A percentile compares a stretch with the other conserved stretches of the same genome.
Evolutionary conservation across 2,113 vertebrate genomes (phyloP).

Genomic region (Uropsilus gracilis): DNA sequence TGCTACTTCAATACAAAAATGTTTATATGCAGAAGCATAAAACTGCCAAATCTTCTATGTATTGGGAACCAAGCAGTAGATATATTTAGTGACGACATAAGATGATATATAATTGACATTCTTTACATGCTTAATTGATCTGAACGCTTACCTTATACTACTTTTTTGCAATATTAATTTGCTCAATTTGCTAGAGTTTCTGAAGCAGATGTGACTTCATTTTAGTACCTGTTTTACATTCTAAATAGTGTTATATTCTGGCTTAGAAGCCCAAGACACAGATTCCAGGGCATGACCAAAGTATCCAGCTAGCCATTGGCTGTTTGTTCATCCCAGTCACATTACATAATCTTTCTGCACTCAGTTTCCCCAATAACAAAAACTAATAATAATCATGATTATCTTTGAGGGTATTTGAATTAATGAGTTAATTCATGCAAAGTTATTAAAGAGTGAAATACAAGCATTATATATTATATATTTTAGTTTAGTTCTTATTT

Average conservation of each 20-base stretch:
- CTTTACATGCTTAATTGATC: not conserved
- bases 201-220: constrained; percentile 24
- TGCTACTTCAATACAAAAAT: too few relatives aligned
- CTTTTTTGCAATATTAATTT: not conserved
- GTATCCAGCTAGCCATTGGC: not conserved
- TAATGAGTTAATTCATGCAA: not conserved
- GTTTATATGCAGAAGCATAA: not conserved
- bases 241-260: not conserved
- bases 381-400: not conserved
- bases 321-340: not conserved
- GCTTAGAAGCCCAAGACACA: not conserved
- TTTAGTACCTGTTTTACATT: not conserved
- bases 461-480: not conserved
- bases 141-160: not conserved
- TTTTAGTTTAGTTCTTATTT: not conserved
- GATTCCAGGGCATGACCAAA: not conserved
- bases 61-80: not conserved
- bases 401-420: not conserved
- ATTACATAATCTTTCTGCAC: not conserved
- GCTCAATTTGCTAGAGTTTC: constrained; percentile 10
- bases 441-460: not conserved
- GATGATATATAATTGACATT: not conserved
- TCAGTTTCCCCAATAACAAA: not conserved
- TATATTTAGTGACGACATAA: not conserved
- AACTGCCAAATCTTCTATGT: not conserved